Percentiles rank a stretch among this genome's conserved stretches.
Conservation (phyloP, 2,113 vertebrate genomes). For the Sialia sialis region DNA sequence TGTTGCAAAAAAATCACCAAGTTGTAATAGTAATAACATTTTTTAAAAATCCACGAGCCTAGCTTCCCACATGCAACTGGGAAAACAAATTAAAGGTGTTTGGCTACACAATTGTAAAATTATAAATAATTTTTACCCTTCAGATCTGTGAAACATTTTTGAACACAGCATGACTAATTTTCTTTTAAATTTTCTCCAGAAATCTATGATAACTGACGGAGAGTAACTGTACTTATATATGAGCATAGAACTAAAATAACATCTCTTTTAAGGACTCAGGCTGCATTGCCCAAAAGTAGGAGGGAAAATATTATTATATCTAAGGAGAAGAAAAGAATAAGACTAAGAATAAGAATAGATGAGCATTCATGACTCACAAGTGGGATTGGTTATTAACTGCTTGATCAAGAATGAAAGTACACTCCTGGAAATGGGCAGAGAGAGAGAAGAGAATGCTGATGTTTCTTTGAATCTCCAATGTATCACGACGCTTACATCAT, state of each 20-base stretch:
- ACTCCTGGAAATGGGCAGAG: not conserved
- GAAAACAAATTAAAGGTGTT: not conserved
- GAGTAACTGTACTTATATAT: not conserved
- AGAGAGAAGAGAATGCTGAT: not conserved
- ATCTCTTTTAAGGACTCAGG: not conserved
- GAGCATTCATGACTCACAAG: not conserved
- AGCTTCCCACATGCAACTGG: not conserved
- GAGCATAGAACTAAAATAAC: not conserved
- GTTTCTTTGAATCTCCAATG: constrained; percentile 42
- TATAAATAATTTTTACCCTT: not conserved
- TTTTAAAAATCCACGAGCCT: not conserved
- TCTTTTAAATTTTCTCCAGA: not conserved
- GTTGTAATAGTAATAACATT: not conserved
- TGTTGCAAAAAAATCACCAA: not conserved
- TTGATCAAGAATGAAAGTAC: not conserved
- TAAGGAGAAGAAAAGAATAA: not conserved
- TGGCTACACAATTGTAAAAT: not conserved
- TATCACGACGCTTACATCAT: constrained; percentile 56
- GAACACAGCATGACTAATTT: not conserved
- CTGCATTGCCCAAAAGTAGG: not conserved
- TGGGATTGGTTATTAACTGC: not conserved
- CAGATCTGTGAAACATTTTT: not conserved
- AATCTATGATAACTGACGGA: not conserved
- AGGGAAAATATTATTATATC: not conserved
- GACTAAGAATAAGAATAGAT: not conserved